phyloP scores from a whole-genome alignment of 2,113 vertebrate genomes.

The Rhinogobius similis region DNA sequence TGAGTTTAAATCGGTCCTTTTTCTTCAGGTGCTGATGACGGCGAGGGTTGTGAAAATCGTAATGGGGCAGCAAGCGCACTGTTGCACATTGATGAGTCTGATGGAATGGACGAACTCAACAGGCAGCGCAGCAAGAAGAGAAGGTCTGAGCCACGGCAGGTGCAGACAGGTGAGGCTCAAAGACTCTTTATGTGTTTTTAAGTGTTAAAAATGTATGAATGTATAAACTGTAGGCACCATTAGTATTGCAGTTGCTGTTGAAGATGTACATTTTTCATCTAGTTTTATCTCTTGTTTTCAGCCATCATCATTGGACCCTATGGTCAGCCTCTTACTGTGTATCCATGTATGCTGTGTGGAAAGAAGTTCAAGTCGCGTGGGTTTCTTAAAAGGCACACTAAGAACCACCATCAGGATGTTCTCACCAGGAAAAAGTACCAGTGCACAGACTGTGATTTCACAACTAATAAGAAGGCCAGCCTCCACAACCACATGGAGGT shows the following conservation, averaged over 20 bases:
- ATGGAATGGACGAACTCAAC: conserved; percentile 85
- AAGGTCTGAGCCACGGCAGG: conserved; percentile 92
- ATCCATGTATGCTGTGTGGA: conserved; percentile 97
- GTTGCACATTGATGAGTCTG: conserved; percentile 95
- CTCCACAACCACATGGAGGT: conserved; percentile 98
- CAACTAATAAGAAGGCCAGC: conserved; percentile 98
- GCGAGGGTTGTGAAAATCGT: conserved; percentile 91
- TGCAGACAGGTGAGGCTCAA: conserved; percentile 88
- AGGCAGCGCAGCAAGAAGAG: conserved; percentile 92
- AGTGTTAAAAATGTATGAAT: no score
- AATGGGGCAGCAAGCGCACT: conserved; percentile 95
- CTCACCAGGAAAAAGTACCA: conserved; percentile 94
- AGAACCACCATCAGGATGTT: conserved; percentile 94
- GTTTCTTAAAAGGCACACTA: conserved; percentile 97
- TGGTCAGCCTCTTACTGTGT: conserved; percentile 95
- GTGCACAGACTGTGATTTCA: conserved; percentile 98
- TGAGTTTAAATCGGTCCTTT: not conserved
- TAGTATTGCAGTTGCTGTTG: no score
- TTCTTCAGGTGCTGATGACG: conserved; percentile 84
- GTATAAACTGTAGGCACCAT: no score
- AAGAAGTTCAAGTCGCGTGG: conserved; percentile 99
- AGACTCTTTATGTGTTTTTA: no score
- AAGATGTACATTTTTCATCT: no score
- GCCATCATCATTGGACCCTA: conserved; percentile 98
- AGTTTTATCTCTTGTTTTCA: conserved; percentile 50